Conservation (phyloP, 2,113 vertebrate species). For the Barbus barbus region DNA sequence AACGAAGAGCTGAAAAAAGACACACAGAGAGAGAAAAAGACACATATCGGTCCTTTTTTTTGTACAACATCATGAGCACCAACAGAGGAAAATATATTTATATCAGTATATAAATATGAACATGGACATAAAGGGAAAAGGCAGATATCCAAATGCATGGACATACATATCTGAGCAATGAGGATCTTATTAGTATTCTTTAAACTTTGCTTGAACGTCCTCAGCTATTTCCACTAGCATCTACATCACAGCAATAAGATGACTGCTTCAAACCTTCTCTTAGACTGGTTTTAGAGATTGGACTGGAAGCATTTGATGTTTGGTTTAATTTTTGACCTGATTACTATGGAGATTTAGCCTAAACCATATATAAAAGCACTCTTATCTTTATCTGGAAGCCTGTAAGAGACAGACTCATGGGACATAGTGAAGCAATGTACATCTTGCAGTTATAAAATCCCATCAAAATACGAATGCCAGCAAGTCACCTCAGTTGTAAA, state of each 20-base stretch:
- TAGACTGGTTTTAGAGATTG: not conserved
- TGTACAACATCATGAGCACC: not conserved
- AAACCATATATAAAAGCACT: not conserved
- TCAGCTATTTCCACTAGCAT: not conserved
- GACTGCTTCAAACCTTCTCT: not conserved
- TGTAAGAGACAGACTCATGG: not conserved
- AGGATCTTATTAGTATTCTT: not conserved
- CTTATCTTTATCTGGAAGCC: not conserved
- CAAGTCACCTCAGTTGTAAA: not conserved
- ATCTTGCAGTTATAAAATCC: not conserved
- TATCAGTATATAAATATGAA: not conserved
- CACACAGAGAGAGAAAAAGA: not conserved
- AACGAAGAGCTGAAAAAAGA: not conserved
- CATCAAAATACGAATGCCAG: not conserved
- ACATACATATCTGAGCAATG: not conserved
- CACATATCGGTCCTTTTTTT: not conserved
- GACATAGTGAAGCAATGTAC: not conserved
- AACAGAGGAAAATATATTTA: not conserved
- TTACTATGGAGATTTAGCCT: not conserved
- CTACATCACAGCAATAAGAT: not conserved
- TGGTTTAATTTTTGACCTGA: not conserved
- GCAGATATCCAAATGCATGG: conserved; percentile 10
- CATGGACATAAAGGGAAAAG: not conserved
- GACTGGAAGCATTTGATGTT: not conserved
- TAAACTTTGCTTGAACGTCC: not conserved